Evolutionary conservation across 2,888 invertebrate genomes (phyloP).

Genomic region (Heliconius ethilla): DNA sequence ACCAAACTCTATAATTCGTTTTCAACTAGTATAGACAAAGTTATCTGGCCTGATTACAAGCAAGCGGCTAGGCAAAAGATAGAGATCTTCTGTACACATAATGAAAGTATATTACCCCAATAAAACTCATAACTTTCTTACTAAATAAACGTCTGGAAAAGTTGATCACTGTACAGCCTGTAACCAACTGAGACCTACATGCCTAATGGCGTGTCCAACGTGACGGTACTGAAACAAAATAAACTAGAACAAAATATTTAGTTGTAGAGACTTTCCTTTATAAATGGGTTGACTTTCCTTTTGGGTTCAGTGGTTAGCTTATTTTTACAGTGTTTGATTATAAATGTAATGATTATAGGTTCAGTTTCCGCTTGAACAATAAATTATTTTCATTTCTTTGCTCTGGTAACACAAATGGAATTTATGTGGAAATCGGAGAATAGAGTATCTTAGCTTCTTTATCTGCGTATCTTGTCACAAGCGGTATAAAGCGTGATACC

Average conservation of each 20-base stretch:
- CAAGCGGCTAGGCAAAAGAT: not conserved
- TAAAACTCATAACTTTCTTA: constrained; percentile 28
- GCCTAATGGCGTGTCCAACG: constrained; percentile 31
- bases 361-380: too few species aligned
- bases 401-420: too few species aligned
- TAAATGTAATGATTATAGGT: too few species aligned
- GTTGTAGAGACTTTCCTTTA: not conserved
- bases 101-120: constrained; percentile 22
- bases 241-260: constrained; percentile 18
- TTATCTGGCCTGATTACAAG: constrained; percentile 1
- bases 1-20: constrained; percentile 3
- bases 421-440: too few species aligned
- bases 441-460: too few species aligned
- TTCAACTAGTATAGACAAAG: not conserved
- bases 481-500: too few species aligned
- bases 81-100: constrained; percentile 12
- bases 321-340: not conserved
- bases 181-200: constrained; percentile 32
- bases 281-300: constrained; percentile 1
- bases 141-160: constrained; percentile 25
- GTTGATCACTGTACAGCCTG: constrained; percentile 17
- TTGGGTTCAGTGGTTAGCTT: not conserved
- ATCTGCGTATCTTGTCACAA: too few species aligned
- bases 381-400: too few species aligned
- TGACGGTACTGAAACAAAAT: constrained; percentile 25